Conservation (phyloP, 2,113 vertebrate species). For the Oryzias javanicus region DNA sequence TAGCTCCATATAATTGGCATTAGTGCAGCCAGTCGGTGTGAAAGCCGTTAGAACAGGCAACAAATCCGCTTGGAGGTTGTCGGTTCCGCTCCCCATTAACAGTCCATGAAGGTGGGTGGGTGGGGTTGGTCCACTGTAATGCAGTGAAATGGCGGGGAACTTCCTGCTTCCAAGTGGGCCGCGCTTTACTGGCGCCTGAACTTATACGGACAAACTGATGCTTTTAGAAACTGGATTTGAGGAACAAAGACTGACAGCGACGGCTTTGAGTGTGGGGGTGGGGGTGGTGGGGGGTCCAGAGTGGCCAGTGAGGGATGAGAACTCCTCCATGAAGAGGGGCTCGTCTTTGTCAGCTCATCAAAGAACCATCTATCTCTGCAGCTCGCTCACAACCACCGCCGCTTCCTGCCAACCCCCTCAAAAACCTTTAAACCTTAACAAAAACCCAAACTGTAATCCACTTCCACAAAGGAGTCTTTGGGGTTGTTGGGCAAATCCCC, state of each 20-base stretch:
- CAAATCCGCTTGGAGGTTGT: constrained; percentile 13
- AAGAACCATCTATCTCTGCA: constrained; percentile 29
- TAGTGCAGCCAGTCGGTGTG: constrained; percentile 35
- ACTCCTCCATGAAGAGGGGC: constrained; percentile 21
- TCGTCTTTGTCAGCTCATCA: constrained; percentile 38
- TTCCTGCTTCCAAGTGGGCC: constrained; percentile 50
- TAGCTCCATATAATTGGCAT: constrained; percentile 73
- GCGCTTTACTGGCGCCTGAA: constrained; percentile 38
- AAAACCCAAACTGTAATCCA: too few relatives aligned
- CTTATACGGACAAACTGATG: constrained; percentile 35
- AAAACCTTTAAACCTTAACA: constrained; percentile 49
- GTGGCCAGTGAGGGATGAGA: constrained; percentile 15
- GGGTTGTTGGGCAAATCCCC: too few relatives aligned
- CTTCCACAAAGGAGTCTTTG: too few relatives aligned
- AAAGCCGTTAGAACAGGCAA: constrained; percentile 61
- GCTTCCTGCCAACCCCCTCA: constrained; percentile 1
- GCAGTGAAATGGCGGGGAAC: constrained; percentile 47
- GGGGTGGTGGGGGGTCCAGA: constrained; percentile 27
- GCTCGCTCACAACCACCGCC: neutral
- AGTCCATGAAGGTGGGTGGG: constrained; percentile 30
- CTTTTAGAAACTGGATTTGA: constrained; percentile 32
- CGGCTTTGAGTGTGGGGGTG: constrained; percentile 30
- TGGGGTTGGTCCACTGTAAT: constrained; percentile 46
- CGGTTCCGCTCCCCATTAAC: constrained; percentile 39
- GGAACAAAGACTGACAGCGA: constrained; percentile 48